Percentiles rank a stretch among this genome's conserved stretches.
phyloP scores from a whole-genome alignment of 2,113 vertebrate species.

The Chloebia gouldiae region DNA sequence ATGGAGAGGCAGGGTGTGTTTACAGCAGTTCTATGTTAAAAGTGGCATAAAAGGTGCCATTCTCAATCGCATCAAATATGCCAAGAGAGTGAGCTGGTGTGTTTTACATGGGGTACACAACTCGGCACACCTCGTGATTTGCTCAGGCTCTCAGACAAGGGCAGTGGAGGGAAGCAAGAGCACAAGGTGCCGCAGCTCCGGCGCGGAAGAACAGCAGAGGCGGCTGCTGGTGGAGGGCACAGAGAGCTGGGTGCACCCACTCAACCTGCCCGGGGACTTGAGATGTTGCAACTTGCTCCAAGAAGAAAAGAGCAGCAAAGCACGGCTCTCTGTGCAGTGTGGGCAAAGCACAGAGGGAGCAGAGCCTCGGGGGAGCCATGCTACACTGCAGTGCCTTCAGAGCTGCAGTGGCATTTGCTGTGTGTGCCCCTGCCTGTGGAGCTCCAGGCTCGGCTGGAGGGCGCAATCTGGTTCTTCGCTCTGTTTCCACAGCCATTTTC shows the following conservation, averaged over 20 bases:
- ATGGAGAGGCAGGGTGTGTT: neutral
- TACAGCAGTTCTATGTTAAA: neutral
- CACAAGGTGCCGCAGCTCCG: neutral
- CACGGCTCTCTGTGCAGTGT: neutral
- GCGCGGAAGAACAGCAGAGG: neutral
- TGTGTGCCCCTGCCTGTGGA: neutral
- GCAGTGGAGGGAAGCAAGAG: neutral
- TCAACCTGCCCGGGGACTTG: neutral
- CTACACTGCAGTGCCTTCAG: neutral
- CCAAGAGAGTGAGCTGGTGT: neutral
- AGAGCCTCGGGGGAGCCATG: rapidly evolving
- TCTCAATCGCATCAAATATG: neutral
- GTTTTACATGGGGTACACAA: neutral
- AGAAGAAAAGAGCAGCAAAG: neutral
- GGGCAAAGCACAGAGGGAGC: neutral
- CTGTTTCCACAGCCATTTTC: neutral
- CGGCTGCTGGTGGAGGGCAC: neutral
- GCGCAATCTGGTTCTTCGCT: neutral
- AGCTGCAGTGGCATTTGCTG: neutral
- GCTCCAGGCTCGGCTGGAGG: neutral
- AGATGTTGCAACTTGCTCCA: neutral
- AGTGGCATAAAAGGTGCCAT: neutral
- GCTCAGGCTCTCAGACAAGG: neutral
- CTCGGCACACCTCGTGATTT: neutral
- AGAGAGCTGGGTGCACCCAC: neutral